Percentiles rank a stretch among this genome's conserved stretches.
phyloP scores from a whole-genome alignment of 2,888 invertebrate genomes.

The Ashinkailepas kermadecensis region DNA sequence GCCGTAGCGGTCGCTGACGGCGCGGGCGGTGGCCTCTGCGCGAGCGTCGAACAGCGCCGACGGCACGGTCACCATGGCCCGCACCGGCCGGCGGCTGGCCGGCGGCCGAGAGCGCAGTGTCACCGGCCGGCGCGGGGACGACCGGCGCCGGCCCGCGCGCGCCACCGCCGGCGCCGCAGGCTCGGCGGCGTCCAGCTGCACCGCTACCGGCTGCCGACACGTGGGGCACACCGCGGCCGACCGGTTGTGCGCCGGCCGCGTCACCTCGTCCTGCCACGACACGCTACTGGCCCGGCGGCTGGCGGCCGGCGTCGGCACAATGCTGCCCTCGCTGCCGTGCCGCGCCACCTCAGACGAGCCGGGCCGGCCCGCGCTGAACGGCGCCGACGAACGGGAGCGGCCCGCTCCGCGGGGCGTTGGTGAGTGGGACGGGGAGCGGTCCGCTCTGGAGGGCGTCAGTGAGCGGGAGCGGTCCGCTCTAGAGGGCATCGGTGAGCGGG shows the following conservation, averaged over 20 bases:
- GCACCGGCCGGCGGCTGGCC: background rate
- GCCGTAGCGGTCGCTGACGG: background rate
- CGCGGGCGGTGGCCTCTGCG: background rate
- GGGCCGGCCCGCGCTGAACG: background rate
- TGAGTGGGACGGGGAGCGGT: too few species aligned
- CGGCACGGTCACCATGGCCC: conserved; percentile 9
- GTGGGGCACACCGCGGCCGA: background rate
- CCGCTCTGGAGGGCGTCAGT: background rate
- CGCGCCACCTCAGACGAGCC: background rate
- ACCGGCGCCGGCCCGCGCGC: background rate
- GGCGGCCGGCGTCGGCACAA: background rate
- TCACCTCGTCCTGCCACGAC: conserved; percentile 20
- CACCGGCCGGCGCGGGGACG: background rate
- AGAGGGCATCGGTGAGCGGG: too few species aligned
- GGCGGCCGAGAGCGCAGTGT: conserved; percentile 13
- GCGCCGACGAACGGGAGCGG: background rate
- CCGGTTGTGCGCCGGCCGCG: background rate
- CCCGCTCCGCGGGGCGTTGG: too few species aligned
- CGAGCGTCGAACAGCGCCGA: conserved; percentile 16
- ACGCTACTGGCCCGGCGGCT: background rate
- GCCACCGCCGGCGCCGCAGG: background rate
- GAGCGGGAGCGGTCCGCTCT: background rate
- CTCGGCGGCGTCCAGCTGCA: background rate
- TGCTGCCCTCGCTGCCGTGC: background rate
- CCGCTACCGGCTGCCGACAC: background rate